Percentiles rank a stretch among this genome's conserved stretches.
Conservation (phyloP, 2,113 vertebrate species). For the Hystrix cristata region DNA sequence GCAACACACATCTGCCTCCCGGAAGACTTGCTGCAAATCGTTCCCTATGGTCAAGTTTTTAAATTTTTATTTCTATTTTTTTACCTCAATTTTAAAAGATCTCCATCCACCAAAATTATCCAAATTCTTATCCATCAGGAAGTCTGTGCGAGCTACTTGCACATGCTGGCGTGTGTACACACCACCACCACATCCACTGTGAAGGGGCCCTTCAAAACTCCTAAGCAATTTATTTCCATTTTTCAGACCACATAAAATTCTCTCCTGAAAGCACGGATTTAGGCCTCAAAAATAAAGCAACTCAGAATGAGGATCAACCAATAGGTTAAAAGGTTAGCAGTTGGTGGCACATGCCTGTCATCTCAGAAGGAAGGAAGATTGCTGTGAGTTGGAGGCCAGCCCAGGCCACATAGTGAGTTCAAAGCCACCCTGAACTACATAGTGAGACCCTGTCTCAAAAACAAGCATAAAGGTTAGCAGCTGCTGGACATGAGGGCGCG, state of each 20-base stretch:
- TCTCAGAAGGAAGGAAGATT: not conserved
- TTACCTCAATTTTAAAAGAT: not conserved
- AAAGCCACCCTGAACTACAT: not conserved
- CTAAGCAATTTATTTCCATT: not conserved
- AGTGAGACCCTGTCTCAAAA: not conserved
- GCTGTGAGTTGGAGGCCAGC: not conserved
- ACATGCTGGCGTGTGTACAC: not conserved
- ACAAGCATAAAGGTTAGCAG: not conserved
- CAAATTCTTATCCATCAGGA: not conserved
- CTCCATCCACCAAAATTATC: not conserved
- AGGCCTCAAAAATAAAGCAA: not conserved
- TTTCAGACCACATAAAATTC: not conserved
- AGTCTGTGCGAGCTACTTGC: fast-evolving
- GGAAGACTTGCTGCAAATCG: not conserved
- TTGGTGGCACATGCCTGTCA: not conserved
- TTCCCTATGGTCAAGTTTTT: not conserved
- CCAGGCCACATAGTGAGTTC: not conserved
- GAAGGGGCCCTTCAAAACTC: not conserved
- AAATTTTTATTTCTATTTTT: not conserved
- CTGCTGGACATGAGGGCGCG: not conserved
- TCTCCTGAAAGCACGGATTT: not conserved
- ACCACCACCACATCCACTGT: not conserved
- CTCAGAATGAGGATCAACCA: not conserved
- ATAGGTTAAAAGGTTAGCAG: not conserved
- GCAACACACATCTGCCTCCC: not conserved